Conservation (phyloP, 1,140 invertebrate genomes). For the Hesperophylax magnus region DNA sequence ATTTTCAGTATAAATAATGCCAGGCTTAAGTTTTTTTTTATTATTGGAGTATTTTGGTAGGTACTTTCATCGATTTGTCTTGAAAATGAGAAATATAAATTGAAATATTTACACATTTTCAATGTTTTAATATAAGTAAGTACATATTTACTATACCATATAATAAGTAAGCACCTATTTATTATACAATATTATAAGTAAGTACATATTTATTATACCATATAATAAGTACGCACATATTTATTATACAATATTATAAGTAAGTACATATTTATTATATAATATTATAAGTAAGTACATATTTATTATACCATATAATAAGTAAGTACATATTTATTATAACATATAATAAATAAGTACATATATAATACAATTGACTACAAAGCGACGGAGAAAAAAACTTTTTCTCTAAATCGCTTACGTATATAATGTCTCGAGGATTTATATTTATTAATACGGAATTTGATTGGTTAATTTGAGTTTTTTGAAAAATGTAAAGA, state of each 20-base stretch:
- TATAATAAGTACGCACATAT: conserved; percentile 8
- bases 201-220: conserved; percentile 9
- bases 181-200: neutral
- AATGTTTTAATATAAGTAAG: neutral
- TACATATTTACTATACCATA: conserved; percentile 15
- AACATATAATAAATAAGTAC: neutral
- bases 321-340: conserved; percentile 11
- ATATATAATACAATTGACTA: neutral
- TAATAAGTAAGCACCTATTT: neutral
- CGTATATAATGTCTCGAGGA: too few relatives aligned
- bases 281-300: conserved; percentile 15
- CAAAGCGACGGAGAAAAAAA: too few relatives aligned
- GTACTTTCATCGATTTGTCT: conserved; percentile 24
- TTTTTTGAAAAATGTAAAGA: too few relatives aligned
- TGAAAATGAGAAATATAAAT: conserved; percentile 7
- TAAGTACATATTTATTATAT: too few relatives aligned
- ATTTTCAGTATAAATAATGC: conserved; percentile 19
- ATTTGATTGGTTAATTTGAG: too few relatives aligned
- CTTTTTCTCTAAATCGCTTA: too few relatives aligned
- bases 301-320: conserved; percentile 1
- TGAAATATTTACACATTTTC: conserved; percentile 1
- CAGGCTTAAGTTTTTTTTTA: neutral
- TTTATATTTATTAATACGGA: too few relatives aligned
- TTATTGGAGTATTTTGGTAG: conserved; percentile 40
- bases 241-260: neutral